Conservation (phyloP, 2,113 vertebrate genomes). For the Mesembrinibis cayennensis region DNA sequence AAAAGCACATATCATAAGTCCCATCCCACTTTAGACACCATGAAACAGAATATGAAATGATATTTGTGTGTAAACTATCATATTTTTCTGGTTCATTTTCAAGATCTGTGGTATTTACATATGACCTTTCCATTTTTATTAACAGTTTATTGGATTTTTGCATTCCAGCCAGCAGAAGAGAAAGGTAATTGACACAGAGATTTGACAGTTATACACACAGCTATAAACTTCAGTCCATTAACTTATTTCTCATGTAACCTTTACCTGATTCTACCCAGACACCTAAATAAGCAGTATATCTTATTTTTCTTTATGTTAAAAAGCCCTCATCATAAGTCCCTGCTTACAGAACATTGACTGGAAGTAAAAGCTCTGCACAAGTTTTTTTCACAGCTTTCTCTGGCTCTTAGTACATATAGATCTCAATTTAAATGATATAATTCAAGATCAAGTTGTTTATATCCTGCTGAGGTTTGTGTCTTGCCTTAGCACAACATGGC, state of each 20-base stretch:
- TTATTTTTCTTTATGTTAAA: slow-evolving; percentile 58
- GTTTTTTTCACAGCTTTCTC: slow-evolving; percentile 8
- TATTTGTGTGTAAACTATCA: slow-evolving; percentile 71
- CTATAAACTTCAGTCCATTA: slow-evolving; percentile 77
- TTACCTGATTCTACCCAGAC: slow-evolving; percentile 68
- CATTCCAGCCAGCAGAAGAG: slow-evolving; percentile 72
- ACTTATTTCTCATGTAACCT: slow-evolving; percentile 75
- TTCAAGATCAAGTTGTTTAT: neutral
- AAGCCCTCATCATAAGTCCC: neutral
- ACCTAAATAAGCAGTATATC: slow-evolving; percentile 53
- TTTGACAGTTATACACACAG: slow-evolving; percentile 77
- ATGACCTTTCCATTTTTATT: slow-evolving; percentile 83
- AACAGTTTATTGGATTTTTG: slow-evolving; percentile 81
- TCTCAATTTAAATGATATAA: neutral
- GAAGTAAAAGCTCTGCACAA: slow-evolving; percentile 4
- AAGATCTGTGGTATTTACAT: slow-evolving; percentile 77
- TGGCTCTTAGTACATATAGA: neutral
- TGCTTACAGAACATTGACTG: slow-evolving; percentile 40
- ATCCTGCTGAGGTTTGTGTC: neutral
- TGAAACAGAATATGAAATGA: slow-evolving; percentile 57
- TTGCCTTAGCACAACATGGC: neutral
- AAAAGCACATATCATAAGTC: slow-evolving; percentile 20
- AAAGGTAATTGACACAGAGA: slow-evolving; percentile 80
- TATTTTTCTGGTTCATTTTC: slow-evolving; percentile 74
- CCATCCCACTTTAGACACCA: slow-evolving; percentile 41